These are phyloP conservation scores for Branchipolynoe longqiensis DNA, from an alignment of 2,888 invertebrate genomes.

Conservation along the genomic window DNA sequence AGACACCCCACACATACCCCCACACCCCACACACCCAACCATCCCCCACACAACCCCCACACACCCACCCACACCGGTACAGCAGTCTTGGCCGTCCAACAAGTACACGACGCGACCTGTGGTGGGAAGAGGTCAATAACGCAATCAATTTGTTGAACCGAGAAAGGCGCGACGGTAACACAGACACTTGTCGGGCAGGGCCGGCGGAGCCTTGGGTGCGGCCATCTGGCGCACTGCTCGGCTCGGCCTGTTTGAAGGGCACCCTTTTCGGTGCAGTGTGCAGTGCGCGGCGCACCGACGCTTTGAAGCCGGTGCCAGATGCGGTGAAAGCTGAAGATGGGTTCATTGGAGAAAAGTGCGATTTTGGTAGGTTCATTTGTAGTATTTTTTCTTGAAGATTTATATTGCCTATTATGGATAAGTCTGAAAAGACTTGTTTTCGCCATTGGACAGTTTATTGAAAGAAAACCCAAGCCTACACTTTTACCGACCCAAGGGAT, in stretches of 20 bases:
- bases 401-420: too few relatives aligned
- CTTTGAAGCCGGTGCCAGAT: slow-evolving; percentile 45
- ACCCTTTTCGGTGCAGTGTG: neutral
- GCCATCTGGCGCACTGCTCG: neutral
- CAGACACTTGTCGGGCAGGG: neutral
- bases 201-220: neutral
- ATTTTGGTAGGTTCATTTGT: slow-evolving; percentile 11
- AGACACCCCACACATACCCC: too few relatives aligned
- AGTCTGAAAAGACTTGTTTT: too few relatives aligned
- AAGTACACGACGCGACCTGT: slow-evolving; percentile 19
- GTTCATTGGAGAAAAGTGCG: slow-evolving; percentile 52
- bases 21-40: too few relatives aligned
- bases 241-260: neutral
- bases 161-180: neutral
- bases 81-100: slow-evolving; percentile 22
- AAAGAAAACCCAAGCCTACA: too few relatives aligned
- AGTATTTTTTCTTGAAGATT: too few relatives aligned
- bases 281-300: neutral
- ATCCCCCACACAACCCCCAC: too few relatives aligned
- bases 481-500: too few relatives aligned
- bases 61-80: too few relatives aligned
- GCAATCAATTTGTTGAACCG: slow-evolving; percentile 29
- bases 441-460: too few relatives aligned
- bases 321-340: slow-evolving; percentile 36
- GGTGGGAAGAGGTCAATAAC: slow-evolving; percentile 35